phyloP scores from a whole-genome alignment of 2,888 invertebrate genomes.

The Proisotoma minuta region DNA sequence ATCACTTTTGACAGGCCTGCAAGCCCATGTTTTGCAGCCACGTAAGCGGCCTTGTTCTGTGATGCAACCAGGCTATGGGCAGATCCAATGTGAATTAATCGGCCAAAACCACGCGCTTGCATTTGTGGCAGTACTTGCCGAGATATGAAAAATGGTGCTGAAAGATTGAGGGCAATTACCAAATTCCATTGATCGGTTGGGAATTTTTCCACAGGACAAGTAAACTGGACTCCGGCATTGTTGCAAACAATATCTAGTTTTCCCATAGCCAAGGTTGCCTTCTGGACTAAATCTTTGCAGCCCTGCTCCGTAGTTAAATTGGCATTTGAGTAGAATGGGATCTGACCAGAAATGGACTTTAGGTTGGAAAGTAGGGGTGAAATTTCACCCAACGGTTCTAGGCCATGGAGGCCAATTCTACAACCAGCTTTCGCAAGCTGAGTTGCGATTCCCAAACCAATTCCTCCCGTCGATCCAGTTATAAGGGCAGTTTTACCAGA shows the following conservation, averaged over 20 bases:
- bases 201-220: slow-evolving; percentile 42
- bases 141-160: slow-evolving; percentile 48
- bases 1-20: slow-evolving; percentile 48
- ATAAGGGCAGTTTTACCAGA: slow-evolving; percentile 47
- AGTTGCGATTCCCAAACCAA: slow-evolving; percentile 45
- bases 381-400: slow-evolving; percentile 25
- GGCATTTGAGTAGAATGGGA: slow-evolving; percentile 17
- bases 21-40: slow-evolving; percentile 49
- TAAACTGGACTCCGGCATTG: slow-evolving; percentile 48
- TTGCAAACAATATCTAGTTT: slow-evolving; percentile 49
- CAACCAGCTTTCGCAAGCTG: slow-evolving; percentile 30
- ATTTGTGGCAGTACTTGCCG: slow-evolving; percentile 36
- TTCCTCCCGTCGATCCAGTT: slow-evolving; percentile 49
- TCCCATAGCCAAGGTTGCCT: slow-evolving; percentile 36
- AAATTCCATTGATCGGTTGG: slow-evolving; percentile 49
- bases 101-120: slow-evolving; percentile 46
- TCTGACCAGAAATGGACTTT: slow-evolving; percentile 7
- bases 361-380: slow-evolving; percentile 12
- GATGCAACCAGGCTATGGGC: slow-evolving; percentile 49
- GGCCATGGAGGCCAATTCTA: slow-evolving; percentile 28
- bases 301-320: slow-evolving; percentile 17
- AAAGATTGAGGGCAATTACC: slow-evolving; percentile 45
- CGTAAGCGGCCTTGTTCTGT: slow-evolving; percentile 49
- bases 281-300: slow-evolving; percentile 22
- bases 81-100: slow-evolving; percentile 50